Percentiles rank a stretch among this genome's conserved stretches.
phyloP scores from a whole-genome alignment of 2,888 invertebrate genomes.

The Agonopterix alstromeriana region DNA sequence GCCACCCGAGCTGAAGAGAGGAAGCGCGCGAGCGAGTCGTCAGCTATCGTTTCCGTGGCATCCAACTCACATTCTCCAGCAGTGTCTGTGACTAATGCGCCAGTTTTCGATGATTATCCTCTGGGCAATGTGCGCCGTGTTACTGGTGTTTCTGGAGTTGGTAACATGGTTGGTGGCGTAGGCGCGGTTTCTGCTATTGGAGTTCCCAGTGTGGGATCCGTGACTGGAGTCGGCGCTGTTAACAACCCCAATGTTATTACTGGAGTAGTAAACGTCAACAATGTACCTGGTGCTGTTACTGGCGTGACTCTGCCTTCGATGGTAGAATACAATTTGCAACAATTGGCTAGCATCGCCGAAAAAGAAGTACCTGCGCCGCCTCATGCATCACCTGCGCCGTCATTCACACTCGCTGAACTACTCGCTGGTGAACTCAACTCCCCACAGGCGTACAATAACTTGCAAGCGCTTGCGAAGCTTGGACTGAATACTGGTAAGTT shows the following conservation, averaged over 20 bases:
- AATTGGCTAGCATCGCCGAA: constrained; percentile 88
- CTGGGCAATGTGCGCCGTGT: constrained; percentile 71
- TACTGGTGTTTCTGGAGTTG: constrained; percentile 37
- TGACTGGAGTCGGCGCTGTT: constrained; percentile 44
- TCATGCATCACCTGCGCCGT: constrained; percentile 77
- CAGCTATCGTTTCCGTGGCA: constrained; percentile 55
- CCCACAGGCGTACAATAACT: constrained; percentile 89
- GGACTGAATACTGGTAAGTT: constrained; percentile 82
- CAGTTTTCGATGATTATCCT: constrained; percentile 86
- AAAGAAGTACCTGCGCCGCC: constrained; percentile 76
- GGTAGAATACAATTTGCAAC: constrained; percentile 91
- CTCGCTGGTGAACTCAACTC: constrained; percentile 83
- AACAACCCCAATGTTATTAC: constrained; percentile 42
- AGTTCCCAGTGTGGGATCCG: constrained; percentile 42
- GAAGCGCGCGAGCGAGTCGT: constrained; percentile 65
- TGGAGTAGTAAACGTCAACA: constrained; percentile 51
- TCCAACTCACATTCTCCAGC: constrained; percentile 66
- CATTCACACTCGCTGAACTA: constrained; percentile 86
- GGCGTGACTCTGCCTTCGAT: constrained; percentile 79
- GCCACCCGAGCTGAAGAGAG: constrained; percentile 74
- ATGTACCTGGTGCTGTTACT: constrained; percentile 36
- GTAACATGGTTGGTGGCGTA: constrained; percentile 42
- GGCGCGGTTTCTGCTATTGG: constrained; percentile 33
- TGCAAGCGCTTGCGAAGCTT: constrained; percentile 92
- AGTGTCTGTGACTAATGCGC: constrained; percentile 79